Base-by-base conservation (phyloP, 2,888 invertebrate species). In the Epirrhoe alternata region DNA sequence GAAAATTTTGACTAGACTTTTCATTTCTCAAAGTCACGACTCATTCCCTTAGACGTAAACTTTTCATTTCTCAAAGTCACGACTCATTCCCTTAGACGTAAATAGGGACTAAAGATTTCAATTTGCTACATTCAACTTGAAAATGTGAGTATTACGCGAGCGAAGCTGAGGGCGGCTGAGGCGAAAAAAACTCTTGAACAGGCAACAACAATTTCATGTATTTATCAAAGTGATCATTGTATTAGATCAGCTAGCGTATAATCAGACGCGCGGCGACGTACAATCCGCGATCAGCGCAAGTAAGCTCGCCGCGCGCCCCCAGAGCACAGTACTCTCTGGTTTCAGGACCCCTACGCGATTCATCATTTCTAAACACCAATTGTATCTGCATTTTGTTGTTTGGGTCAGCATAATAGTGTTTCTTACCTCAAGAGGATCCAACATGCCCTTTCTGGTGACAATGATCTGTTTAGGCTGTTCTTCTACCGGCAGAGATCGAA, bases 401-500 rank as follows among this genome's bases (percentile, higher is more conserved):
- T 35, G 35, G 4, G 35, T 35, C 35, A n/a, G n/a, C 47, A 35
- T 3, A 35, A 35, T 6, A 35, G 35, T 24, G 1, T 24, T 24
- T 8, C 35, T 79, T 71, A 93, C 93, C 95, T 99, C 99, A 64
- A 99, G 96, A 1, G 99, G 99, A 95, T 99, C 99, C 95, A 99
- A 97, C 99, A 99, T 99, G 87, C 99, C 99, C 87, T 99, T 99
- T 78, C 99, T 95, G 0, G 99, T 99, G 63, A 99, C 99, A 85
- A 99, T 99, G 87, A 99, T 99, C 93, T 99, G 99, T 86, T 99
- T 99, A 0, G 99, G 99, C 86, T 99, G 99, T 92, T 99, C 99
- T 92, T 99, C 99, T 5, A 99, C 99, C 0, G 99, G 99, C 73
- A 99, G 92, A 0, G 99, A 99, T 51, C 99, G 96, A 95, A 99